phyloP scores from a whole-genome alignment of 2,888 invertebrate species.

The Heliconius cydno region DNA sequence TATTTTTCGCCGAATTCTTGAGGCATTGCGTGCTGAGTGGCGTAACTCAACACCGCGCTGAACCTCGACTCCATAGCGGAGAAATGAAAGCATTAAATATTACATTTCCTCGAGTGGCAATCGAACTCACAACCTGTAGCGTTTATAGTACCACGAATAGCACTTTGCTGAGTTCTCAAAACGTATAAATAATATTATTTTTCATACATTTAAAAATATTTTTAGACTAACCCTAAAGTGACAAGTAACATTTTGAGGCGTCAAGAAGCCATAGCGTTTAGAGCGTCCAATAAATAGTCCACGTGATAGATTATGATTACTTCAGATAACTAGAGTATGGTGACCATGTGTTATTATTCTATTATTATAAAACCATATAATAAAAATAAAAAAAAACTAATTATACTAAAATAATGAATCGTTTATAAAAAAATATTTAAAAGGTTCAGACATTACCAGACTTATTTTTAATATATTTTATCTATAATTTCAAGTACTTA shows the following conservation, averaged over 20 bases:
- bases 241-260: conserved; percentile 39
- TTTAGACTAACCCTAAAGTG: conserved; percentile 59
- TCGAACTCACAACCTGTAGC: too few species aligned
- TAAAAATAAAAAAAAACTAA: too few species aligned
- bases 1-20: background rate
- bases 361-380: too few species aligned
- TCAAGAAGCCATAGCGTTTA: conserved; percentile 30
- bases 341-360: conserved; percentile 23
- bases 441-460: too few species aligned
- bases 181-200: too few species aligned
- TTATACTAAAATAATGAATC: too few species aligned
- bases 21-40: background rate
- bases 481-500: too few species aligned
- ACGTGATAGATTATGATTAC: conserved; percentile 72
- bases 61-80: background rate
- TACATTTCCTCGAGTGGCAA: background rate
- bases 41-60: background rate
- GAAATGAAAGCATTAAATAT: background rate
- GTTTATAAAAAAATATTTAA: too few species aligned
- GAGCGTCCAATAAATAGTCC: conserved; percentile 32
- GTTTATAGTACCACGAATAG: too few species aligned
- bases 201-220: conserved; percentile 21
- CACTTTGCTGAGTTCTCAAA: too few species aligned
- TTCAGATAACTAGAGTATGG: conserved; percentile 56
- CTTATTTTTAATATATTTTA: too few species aligned